Conservation (phyloP, 2,113 vertebrate genomes). For the Emberiza fucata region DNA sequence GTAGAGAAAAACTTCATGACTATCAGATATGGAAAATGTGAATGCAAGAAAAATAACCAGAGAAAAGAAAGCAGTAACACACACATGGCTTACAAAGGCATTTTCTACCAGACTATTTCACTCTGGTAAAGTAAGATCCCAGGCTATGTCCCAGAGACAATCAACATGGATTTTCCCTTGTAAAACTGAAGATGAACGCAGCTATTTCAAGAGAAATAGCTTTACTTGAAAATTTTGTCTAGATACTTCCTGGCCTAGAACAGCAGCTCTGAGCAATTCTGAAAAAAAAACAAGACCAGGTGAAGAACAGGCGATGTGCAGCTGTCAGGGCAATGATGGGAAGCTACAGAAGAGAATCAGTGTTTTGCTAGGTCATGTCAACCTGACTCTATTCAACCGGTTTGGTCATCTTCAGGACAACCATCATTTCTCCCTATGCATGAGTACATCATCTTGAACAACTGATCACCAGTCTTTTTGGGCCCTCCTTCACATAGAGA, state of each 20-base stretch:
- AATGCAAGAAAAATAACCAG: background rate
- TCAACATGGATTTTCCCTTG: background rate
- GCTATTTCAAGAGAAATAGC: background rate
- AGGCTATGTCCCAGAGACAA: background rate
- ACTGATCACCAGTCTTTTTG: background rate
- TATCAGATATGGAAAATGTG: background rate
- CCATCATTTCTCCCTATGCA: background rate
- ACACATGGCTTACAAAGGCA: background rate
- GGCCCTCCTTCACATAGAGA: background rate
- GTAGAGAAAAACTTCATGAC: background rate
- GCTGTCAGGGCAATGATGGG: background rate
- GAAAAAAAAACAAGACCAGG: background rate
- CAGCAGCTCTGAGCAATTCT: background rate
- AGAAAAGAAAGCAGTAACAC: background rate
- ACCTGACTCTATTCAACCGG: background rate
- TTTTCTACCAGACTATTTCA: background rate
- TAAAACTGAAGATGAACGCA: background rate
- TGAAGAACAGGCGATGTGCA: background rate
- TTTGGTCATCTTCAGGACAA: background rate
- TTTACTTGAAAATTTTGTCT: background rate
- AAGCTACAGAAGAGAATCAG: background rate
- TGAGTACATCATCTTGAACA: background rate
- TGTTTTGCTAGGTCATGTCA: background rate
- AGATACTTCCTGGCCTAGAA: background rate
- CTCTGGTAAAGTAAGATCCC: background rate